Conservation (phyloP, 1,140 invertebrate species). For the Tetranychus cinnabarinus region DNA sequence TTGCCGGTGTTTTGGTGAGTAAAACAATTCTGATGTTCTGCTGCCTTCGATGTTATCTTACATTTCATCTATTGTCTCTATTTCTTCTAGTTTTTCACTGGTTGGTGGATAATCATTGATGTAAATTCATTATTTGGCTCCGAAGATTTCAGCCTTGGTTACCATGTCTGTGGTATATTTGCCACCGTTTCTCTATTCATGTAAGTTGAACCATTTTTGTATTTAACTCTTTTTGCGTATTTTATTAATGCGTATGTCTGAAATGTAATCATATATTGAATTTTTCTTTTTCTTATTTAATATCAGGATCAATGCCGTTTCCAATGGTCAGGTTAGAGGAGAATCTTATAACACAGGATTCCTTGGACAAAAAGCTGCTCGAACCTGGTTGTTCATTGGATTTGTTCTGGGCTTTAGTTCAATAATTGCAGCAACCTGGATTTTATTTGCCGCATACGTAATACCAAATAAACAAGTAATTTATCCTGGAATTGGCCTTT, state of each 20-base stretch:
- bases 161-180: conserved; percentile 80
- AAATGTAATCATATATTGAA: too few relatives aligned
- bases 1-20: conserved; percentile 50
- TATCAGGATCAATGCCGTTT: conserved; percentile 72
- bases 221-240: background rate
- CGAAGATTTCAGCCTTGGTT: conserved; percentile 37
- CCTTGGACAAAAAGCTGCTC: conserved; percentile 55
- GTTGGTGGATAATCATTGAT: conserved; percentile 97
- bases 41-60: too few relatives aligned
- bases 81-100: conserved; percentile 54
- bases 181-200: conserved; percentile 82
- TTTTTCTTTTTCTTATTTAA: background rate
- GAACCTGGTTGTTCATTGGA: conserved; percentile 85
- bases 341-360: conserved; percentile 65
- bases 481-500: conserved; percentile 57
- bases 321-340: conserved; percentile 73
- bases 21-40: conserved; percentile 16
- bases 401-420: conserved; percentile 88
- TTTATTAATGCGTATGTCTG: too few relatives aligned
- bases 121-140: conserved; percentile 51
- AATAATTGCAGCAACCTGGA: conserved; percentile 83
- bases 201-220: conserved; percentile 27
- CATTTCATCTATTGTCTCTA: too few relatives aligned
- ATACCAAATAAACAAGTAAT: conserved; percentile 15
- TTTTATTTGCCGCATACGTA: conserved; percentile 50